A percentile compares a stretch with the other conserved stretches of the same genome.
phyloP scores from a whole-genome alignment of 2,888 invertebrate genomes.

The Polylopha cassiicola region DNA sequence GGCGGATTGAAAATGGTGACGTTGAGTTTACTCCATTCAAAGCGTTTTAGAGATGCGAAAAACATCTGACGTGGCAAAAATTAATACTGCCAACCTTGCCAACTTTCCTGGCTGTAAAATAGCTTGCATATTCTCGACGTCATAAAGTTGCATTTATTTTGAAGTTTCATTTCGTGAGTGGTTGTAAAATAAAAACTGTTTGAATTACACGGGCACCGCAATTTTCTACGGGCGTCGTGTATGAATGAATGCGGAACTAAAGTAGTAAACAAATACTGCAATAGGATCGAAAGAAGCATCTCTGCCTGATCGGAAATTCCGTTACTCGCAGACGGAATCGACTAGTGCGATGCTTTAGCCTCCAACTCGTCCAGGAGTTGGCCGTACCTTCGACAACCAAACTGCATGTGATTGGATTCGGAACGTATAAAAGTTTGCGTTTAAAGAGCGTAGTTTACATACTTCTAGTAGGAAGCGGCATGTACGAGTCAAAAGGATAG shows the following conservation, averaged over 20 bases:
- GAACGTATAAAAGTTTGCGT: slow-evolving; percentile 55
- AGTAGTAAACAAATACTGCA: slow-evolving; percentile 44
- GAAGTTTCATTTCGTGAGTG: background rate
- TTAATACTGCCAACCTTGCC: slow-evolving; percentile 1
- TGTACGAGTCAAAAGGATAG: too few relatives aligned
- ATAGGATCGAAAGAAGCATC: slow-evolving; percentile 43
- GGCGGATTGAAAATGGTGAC: slow-evolving; percentile 12
- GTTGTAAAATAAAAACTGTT: background rate
- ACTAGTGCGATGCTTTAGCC: slow-evolving; percentile 45
- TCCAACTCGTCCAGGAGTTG: slow-evolving; percentile 50
- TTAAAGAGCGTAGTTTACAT: slow-evolving; percentile 56
- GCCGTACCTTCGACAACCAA: slow-evolving; percentile 38
- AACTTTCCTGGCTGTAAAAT: too few relatives aligned
- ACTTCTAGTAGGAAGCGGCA: slow-evolving; percentile 31
- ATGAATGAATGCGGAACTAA: slow-evolving; percentile 36
- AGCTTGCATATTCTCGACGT: too few relatives aligned
- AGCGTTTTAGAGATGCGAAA: slow-evolving; percentile 3
- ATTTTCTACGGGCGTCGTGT: slow-evolving; percentile 12
- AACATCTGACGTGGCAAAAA: background rate
- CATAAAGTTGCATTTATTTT: slow-evolving; percentile 10
- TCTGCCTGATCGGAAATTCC: slow-evolving; percentile 63
- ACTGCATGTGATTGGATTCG: slow-evolving; percentile 61
- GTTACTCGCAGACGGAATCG: slow-evolving; percentile 69
- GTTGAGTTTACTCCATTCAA: slow-evolving; percentile 4
- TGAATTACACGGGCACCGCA: slow-evolving; percentile 1